Base-by-base conservation (phyloP, 2,888 invertebrate species). In the Onchidella celtica region DNA sequence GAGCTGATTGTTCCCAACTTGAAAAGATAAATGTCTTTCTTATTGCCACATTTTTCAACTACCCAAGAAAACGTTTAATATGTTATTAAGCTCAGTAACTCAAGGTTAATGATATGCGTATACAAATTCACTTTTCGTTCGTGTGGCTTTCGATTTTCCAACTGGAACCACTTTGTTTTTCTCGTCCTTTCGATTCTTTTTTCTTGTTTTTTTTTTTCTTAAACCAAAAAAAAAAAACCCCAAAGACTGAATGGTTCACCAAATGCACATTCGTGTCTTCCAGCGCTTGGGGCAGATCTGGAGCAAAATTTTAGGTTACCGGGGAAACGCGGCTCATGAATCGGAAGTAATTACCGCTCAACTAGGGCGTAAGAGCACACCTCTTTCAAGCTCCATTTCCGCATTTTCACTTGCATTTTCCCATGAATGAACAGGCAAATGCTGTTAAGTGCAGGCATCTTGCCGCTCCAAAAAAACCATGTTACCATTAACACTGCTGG, bases 271-370 rank as follows among this genome's bases (percentile, higher is more conserved):
- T 4, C 4, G 36, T 17, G 21, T 6, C 68, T 2, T 9, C 2
- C n/a, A 34, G 36, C 11, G 27, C 14, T 17, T 29, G 21, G 68
- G 2, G 68, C 34, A 34, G 68, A 6, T 38, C 4, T 29, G 9
- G 17, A 34, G 17, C 38, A 1, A 17, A 59, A 59, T 32, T 74
- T 36, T n/a, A 59, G 34, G 74, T 61, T 74, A 38, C 74, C 74
- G 61, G 24, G 74, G 61, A 61, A 61, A 74, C 38, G 1, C 9
- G 38, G 59, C 11, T 38, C 38, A 17, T 27, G 61, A n/a, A 74
- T n/a, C 74, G 74, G 61, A 74, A 74, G 38, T 61, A 59, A 74
- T 74, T 74, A 74, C 36, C 74, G 74, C 36, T 34, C 21, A 6
- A 38, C 59, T 36, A 74, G 27, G 21, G 59, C 38, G 29, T 21